These are phyloP conservation scores for Mylabris sibirica DNA, from an alignment of 2,888 invertebrate genomes.

Conservation along the genomic window DNA sequence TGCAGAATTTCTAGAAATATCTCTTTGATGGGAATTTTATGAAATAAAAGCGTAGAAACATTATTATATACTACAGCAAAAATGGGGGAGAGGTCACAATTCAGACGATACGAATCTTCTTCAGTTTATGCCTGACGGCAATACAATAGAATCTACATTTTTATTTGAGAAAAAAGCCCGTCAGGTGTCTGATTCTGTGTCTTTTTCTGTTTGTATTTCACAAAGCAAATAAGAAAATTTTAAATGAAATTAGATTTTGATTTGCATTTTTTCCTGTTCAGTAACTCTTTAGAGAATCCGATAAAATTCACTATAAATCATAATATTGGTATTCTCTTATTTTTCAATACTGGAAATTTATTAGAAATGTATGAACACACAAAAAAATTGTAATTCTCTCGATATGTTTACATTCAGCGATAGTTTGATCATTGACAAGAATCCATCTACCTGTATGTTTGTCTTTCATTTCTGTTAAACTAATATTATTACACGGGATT, in stretches of 20 bases:
- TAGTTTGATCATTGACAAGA: not conserved
- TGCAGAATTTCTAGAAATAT: too few relatives aligned
- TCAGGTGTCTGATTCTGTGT: not conserved
- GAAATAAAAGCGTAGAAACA: not conserved
- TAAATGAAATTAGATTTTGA: not conserved
- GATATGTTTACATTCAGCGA: constrained; percentile 20
- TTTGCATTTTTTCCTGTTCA: not conserved
- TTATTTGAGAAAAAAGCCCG: not conserved
- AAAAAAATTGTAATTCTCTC: not conserved
- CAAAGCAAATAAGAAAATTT: not conserved
- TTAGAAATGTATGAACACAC: too few relatives aligned
- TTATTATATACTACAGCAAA: not conserved
- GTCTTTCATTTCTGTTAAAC: constrained; percentile 33
- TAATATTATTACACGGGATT: constrained; percentile 28
- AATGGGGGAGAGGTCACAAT: not conserved
- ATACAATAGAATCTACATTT: constrained; percentile 6
- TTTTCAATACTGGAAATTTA: not conserved
- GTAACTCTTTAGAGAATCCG: too few relatives aligned
- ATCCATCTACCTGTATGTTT: constrained; percentile 23
- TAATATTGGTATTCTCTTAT: too few relatives aligned
- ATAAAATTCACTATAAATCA: too few relatives aligned
- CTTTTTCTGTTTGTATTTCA: not conserved
- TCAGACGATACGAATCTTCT: not conserved
- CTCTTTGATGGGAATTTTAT: not conserved
- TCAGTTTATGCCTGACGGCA: not conserved